These are phyloP conservation scores for Solen grandis DNA, from an alignment of 1,140 invertebrate genomes.

Conservation along the genomic window DNA sequence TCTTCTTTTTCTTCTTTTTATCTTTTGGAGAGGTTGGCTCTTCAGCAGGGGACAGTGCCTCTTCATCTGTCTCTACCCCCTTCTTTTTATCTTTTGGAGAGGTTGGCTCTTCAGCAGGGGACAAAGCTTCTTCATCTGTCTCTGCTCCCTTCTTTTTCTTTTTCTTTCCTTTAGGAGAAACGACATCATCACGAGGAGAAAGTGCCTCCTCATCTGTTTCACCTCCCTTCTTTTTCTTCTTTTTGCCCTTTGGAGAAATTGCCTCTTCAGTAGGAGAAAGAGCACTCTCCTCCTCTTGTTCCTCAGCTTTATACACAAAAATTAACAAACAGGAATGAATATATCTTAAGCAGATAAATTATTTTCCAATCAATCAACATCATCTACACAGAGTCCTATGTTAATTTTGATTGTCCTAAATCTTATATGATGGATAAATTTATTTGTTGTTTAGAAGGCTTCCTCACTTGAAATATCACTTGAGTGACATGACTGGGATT, in stretches of 20 bases:
- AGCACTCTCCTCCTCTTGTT: conserved; percentile 56
- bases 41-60: conserved; percentile 23
- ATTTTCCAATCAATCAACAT: too few relatives aligned
- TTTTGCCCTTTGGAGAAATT: conserved; percentile 55
- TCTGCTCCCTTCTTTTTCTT: conserved; percentile 65
- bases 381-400: too few relatives aligned
- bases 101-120: conserved; percentile 50
- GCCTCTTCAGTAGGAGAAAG: conserved; percentile 25
- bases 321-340: too few relatives aligned
- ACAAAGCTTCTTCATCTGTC: conserved; percentile 58
- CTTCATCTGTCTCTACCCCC: conserved; percentile 51
- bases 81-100: conserved; percentile 66
- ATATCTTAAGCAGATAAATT: too few relatives aligned
- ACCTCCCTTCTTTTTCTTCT: conserved; percentile 54
- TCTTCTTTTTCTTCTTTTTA: conserved; percentile 65
- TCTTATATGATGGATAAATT: too few relatives aligned
- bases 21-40: conserved; percentile 45
- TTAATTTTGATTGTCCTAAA: too few relatives aligned
- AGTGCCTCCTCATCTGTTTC: conserved; percentile 56
- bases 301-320: too few relatives aligned
- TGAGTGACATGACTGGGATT: too few relatives aligned
- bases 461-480: too few relatives aligned
- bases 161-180: conserved; percentile 57
- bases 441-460: too few relatives aligned
- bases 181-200: conserved; percentile 51